Evolutionary conservation across 2,113 vertebrate species (phyloP).

Genomic region (Petrocephalus microphthalmus): DNA sequence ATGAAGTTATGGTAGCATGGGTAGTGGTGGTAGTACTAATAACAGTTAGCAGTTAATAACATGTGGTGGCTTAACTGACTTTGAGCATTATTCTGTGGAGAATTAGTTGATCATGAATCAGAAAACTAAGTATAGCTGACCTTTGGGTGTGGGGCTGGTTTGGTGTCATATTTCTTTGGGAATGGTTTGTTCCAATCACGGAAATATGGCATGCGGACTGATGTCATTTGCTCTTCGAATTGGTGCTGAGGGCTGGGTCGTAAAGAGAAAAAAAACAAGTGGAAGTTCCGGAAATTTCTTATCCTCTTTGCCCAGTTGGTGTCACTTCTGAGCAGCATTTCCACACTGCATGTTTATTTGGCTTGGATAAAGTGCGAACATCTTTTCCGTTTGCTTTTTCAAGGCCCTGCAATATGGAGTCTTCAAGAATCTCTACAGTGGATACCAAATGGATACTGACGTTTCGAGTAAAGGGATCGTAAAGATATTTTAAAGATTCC

Average conservation of each 20-base stretch:
- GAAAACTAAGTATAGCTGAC: constrained; percentile 5
- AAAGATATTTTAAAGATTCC: neutral
- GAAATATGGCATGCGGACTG: neutral
- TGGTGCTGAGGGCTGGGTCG: neutral
- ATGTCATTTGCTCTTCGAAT: neutral
- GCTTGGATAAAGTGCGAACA: neutral
- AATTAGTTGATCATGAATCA: constrained; percentile 2
- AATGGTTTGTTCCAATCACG: neutral
- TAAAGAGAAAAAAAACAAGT: neutral
- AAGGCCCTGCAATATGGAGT: neutral
- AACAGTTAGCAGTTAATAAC: too few species aligned
- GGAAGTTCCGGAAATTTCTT: constrained; percentile 14
- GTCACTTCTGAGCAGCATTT: neutral
- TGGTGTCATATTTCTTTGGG: neutral
- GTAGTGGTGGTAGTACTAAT: neutral
- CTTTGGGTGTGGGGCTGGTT: neutral
- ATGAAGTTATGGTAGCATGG: neutral
- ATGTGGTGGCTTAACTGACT: neutral
- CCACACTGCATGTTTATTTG: neutral
- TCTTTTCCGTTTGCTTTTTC: neutral
- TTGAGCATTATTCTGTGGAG: neutral
- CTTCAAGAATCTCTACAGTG: neutral
- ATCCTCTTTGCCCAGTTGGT: neutral
- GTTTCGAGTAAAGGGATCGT: neutral
- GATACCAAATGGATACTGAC: neutral